Conservation (phyloP, 2,888 invertebrate species). For the Aleiodes alternator region DNA sequence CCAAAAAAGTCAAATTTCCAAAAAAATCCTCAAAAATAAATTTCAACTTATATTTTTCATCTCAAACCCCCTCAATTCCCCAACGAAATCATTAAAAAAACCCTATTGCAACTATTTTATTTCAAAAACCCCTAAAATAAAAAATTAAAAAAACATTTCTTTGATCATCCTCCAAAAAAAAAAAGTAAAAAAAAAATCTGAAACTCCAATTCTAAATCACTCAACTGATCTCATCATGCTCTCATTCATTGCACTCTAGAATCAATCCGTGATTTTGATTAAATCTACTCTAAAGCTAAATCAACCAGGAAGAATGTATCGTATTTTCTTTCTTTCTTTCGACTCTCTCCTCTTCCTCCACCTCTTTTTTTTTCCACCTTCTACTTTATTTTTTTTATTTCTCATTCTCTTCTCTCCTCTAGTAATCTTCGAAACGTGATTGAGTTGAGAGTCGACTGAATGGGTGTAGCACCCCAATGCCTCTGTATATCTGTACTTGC, state of each 20-base stretch:
- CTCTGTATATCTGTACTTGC: slow-evolving; percentile 21
- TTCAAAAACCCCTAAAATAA: no score
- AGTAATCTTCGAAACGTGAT: slow-evolving; percentile 41
- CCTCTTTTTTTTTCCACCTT: not conserved
- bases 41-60: no score
- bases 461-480: slow-evolving; percentile 11
- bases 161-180: no score
- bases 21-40: no score
- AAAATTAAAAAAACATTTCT: no score
- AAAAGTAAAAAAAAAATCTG: no score
- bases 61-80: no score
- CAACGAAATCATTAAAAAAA: no score
- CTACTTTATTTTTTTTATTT: slow-evolving; percentile 27
- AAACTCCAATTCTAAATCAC: no score
- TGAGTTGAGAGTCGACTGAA: slow-evolving; percentile 41
- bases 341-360: not conserved
- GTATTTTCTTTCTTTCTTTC: slow-evolving; percentile 33
- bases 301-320: slow-evolving; percentile 37
- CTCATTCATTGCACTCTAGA: slow-evolving; percentile 15
- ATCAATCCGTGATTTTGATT: slow-evolving; percentile 31
- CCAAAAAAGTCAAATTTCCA: no score
- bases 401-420: slow-evolving; percentile 39
- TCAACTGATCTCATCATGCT: not conserved
- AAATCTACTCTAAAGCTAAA: slow-evolving; percentile 32
- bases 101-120: no score